These are phyloP conservation scores for Pogonocherus hispidulus DNA, from an alignment of 2,888 invertebrate species.

Conservation along the genomic window DNA sequence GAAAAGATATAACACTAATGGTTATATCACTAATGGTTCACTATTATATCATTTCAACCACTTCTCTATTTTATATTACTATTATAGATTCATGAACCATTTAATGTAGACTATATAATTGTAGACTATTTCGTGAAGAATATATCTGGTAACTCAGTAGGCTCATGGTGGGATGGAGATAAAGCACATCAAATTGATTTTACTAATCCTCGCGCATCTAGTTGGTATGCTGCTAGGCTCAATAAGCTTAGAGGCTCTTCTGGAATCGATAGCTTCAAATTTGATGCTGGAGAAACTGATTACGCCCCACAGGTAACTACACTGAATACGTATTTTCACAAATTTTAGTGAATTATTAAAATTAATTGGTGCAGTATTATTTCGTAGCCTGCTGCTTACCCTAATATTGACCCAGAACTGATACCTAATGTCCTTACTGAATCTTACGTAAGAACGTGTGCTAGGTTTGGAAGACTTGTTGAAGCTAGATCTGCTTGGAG, in stretches of 20 bases:
- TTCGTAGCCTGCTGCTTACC: slow-evolving; percentile 49
- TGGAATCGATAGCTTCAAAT: slow-evolving; percentile 83
- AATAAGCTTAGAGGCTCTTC: slow-evolving; percentile 72
- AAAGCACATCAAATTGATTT: slow-evolving; percentile 78
- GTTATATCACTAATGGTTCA: no score
- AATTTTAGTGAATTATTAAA: no score
- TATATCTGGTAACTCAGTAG: slow-evolving; percentile 69
- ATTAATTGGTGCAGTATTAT: not conserved
- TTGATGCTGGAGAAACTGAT: slow-evolving; percentile 84
- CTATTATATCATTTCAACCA: no score
- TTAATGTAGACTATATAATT: slow-evolving; percentile 6
- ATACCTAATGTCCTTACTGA: slow-evolving; percentile 74
- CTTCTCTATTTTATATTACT: no score
- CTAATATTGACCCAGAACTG: slow-evolving; percentile 70
- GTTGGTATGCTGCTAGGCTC: slow-evolving; percentile 73
- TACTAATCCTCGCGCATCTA: slow-evolving; percentile 76
- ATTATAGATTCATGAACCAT: no score
- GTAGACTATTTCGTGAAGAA: slow-evolving; percentile 70
- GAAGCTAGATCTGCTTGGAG: slow-evolving; percentile 82
- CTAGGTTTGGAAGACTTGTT: slow-evolving; percentile 75
- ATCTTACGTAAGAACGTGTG: slow-evolving; percentile 72
- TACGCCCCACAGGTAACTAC: slow-evolving; percentile 76
- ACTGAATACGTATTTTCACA: no score
- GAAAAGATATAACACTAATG: no score
- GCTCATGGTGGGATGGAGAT: slow-evolving; percentile 71